Evolutionary conservation across 2,797 vertebrate genomes (phyloP).

Genomic region (Knipowitschia caucasica): DNA sequence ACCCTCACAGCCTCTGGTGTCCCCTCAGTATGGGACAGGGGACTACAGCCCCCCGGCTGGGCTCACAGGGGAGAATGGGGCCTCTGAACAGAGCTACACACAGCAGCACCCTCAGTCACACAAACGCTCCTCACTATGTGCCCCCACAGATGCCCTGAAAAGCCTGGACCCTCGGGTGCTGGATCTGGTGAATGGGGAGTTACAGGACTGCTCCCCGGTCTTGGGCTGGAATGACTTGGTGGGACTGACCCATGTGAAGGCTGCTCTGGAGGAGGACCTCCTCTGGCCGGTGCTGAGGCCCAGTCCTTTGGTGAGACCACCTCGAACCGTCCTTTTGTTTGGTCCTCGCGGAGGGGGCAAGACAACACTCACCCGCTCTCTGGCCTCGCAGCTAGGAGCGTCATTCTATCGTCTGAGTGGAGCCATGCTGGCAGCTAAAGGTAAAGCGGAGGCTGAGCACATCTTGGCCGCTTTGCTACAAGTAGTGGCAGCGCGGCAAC

Average conservation of each 20-base stretch:
- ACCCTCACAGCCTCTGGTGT: constrained; percentile 78
- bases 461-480: constrained; percentile 86
- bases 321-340: constrained; percentile 87
- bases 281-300: constrained; percentile 91
- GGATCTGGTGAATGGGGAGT: constrained; percentile 85
- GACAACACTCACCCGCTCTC: constrained; percentile 84
- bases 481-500: constrained; percentile 82
- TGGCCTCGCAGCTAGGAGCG: constrained; percentile 90
- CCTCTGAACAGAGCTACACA: constrained; percentile 70
- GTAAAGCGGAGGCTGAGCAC: constrained; percentile 87
- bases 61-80: constrained; percentile 77
- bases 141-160: constrained; percentile 78
- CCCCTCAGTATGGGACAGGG: constrained; percentile 77
- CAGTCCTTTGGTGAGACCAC: constrained; percentile 70
- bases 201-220: constrained; percentile 85
- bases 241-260: constrained; percentile 85
- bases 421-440: constrained; percentile 80
- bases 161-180: constrained; percentile 79
- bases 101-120: constrained; percentile 67
- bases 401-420: constrained; percentile 85
- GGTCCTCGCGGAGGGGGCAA: constrained; percentile 88
- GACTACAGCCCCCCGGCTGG: constrained; percentile 82
- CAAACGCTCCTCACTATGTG: constrained; percentile 63
- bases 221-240: constrained; percentile 89
- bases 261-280: constrained; percentile 89